Percentiles rank a stretch among this genome's conserved stretches.
Evolutionary conservation across 1,140 invertebrate genomes (phyloP).

Genomic region (Lepidotrigona ventralis): DNA sequence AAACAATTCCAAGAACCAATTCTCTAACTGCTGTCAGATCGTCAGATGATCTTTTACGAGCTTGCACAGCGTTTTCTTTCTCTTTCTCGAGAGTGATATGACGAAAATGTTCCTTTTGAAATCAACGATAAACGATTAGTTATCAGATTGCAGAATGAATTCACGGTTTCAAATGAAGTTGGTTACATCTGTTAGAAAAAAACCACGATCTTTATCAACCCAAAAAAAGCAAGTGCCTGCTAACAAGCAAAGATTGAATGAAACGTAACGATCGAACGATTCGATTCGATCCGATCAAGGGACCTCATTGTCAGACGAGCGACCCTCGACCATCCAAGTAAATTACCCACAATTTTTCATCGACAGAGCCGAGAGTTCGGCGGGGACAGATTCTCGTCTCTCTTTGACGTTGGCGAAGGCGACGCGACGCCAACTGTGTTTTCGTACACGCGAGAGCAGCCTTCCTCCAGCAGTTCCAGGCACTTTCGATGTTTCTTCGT

Average conservation of each 20-base stretch:
- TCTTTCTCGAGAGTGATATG: too few relatives aligned
- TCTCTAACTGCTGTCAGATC: too few relatives aligned
- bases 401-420: not conserved
- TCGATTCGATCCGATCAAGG: not conserved
- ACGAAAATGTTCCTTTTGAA: not conserved
- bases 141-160: too few relatives aligned
- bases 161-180: too few relatives aligned
- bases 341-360: not conserved
- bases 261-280: not conserved
- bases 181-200: too few relatives aligned
- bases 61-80: too few relatives aligned
- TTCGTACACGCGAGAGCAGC: constrained; percentile 20
- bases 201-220: too few relatives aligned
- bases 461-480: too few relatives aligned
- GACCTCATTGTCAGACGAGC: not conserved
- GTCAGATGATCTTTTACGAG: too few relatives aligned
- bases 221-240: too few relatives aligned
- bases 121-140: not conserved
- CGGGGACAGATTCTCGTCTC: not conserved
- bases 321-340: not conserved
- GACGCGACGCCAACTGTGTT: not conserved
- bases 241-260: too few relatives aligned
- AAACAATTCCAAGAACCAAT: not conserved
- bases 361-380: not conserved
- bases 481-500: constrained; percentile 53